These are phyloP conservation scores for Eudyptes chrysolophus DNA, from an alignment of 2,113 vertebrate species.

Conservation along the genomic window DNA sequence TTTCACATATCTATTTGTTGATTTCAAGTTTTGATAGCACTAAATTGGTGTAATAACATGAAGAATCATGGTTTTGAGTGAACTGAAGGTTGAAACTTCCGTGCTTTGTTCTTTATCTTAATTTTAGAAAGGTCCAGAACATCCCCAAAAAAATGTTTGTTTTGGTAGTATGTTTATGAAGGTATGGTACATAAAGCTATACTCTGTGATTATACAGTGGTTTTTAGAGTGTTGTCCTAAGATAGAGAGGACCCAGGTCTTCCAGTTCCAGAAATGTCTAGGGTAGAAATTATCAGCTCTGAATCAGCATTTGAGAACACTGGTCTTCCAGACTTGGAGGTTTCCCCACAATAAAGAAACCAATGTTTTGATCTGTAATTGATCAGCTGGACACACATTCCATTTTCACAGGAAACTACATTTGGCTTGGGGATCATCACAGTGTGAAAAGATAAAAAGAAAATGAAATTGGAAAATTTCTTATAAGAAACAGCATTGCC, in stretches of 20 bases:
- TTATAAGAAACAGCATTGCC: background rate
- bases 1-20: background rate
- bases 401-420: background rate
- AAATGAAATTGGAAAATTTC: background rate
- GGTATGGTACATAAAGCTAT: background rate
- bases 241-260: rapidly evolving
- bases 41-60: background rate
- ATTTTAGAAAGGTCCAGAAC: background rate
- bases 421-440: background rate
- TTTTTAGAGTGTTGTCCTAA: background rate
- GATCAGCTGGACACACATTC: background rate
- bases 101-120: background rate
- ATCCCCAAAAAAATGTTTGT: background rate
- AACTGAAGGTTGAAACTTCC: background rate
- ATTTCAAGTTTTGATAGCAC: background rate
- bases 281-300: background rate
- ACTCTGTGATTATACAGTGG: background rate
- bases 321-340: background rate
- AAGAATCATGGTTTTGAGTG: background rate
- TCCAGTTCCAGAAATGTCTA: background rate
- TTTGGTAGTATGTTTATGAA: background rate
- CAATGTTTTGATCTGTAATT: background rate
- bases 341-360: background rate
- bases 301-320: background rate
- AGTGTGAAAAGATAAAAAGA: background rate